Conservation (phyloP, 2,797 vertebrate genomes). For the Takifugu ocellatus region DNA sequence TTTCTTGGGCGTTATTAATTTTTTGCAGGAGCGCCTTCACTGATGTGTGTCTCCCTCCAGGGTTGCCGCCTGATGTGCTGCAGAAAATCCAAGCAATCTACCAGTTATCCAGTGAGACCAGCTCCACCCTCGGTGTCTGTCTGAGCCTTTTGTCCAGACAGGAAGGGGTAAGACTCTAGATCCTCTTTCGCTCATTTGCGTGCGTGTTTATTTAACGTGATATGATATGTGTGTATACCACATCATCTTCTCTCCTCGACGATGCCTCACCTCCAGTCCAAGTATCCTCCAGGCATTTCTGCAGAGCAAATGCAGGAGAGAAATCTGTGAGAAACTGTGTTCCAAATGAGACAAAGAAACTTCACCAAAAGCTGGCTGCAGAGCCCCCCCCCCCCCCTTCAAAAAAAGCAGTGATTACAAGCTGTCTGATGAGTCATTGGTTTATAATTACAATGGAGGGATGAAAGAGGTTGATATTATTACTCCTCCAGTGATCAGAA, state of each 20-base stretch:
- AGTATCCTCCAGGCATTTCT: too few species aligned
- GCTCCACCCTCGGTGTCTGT: conserved; percentile 79
- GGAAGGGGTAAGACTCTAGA: conserved; percentile 80
- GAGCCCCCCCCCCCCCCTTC: conserved; percentile 16
- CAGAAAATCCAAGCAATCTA: conserved; percentile 85
- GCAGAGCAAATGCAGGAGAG: too few species aligned
- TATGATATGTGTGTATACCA: too few species aligned
- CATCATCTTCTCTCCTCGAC: too few species aligned
- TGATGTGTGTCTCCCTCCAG: conserved; percentile 64
- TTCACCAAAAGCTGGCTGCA: conserved; percentile 6
- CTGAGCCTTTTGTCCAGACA: conserved; percentile 85
- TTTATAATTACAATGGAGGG: conserved; percentile 54
- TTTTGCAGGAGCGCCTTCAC: neutral
- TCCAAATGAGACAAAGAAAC: too few species aligned
- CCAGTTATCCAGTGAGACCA: conserved; percentile 83
- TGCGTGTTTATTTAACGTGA: too few species aligned
- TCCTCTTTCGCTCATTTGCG: too few species aligned
- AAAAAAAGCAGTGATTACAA: conserved; percentile 35
- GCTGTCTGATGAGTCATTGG: conserved; percentile 28
- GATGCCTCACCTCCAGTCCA: too few species aligned
- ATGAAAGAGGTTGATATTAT: conserved; percentile 15
- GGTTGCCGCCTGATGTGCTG: conserved; percentile 71
- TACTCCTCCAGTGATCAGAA: neutral
- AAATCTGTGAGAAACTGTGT: too few species aligned
- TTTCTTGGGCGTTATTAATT: neutral